Evolutionary conservation across 2,113 vertebrate species (phyloP), one percentile per base, ranked within the genome.

Genomic region (Rhinolophus ferrumequinum): DNA sequence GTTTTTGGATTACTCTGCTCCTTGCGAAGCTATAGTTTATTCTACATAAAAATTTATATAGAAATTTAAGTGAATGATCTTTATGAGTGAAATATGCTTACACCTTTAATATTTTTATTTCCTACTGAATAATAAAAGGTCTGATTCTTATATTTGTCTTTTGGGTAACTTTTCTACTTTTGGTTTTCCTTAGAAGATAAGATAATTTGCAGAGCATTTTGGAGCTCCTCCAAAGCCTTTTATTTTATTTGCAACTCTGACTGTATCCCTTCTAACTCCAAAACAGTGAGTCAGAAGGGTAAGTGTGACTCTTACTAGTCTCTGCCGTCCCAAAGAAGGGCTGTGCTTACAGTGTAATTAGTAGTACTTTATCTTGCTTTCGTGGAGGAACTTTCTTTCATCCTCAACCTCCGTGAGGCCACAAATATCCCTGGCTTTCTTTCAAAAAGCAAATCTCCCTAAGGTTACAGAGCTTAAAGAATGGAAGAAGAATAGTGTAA

Each of bases 161-260:
- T 0, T 95, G 64, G 67, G 19, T 90, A 79, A 73, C 69, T 96
- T 86, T 81, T 52, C n/a, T 94, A 56, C 56, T 88, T 67, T 47
- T 13, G 5, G 6, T 88, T 85, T 94, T 91, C 38, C 62, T 26
- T 81, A 14, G 64, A 33, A 92, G 67, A 89, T 83, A 72, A 60
- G 38, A 15, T 77, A 54, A 80, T 75, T 88, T 97, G n/a, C 67
- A 94, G 26, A 50, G 8, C 18, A 9, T 58, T 80, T 0, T 73
- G 22, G 12, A 66, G 8, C 52, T 70, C 28, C n/a, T 81, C 30
- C 54, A 90, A 67, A 72, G 6, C 35, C 26, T 89, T 85, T 75
- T 79, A 28, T 66, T 67, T 60, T 91, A 52, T 79, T 83, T 77
- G 76, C 54, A 81, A 13, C 19, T 90, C 75, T 62, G 79, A 73